Evolutionary conservation across 2,888 invertebrate species (phyloP).

Genomic region (Theretra japonica): DNA sequence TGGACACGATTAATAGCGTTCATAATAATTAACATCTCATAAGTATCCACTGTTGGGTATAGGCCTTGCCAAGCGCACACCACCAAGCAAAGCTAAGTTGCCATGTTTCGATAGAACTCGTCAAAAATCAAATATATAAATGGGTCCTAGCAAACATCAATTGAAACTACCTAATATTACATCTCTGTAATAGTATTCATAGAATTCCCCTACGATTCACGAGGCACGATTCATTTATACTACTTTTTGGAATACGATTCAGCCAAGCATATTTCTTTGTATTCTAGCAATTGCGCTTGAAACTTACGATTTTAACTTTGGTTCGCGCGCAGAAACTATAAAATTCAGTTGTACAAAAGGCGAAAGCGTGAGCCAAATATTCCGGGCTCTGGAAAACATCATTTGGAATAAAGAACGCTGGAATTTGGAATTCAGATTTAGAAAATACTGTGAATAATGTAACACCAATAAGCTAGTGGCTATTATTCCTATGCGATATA

Average conservation of each 20-base stretch:
- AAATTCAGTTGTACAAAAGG: conserved; percentile 11
- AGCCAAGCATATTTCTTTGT: conserved; percentile 17
- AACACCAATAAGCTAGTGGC: no score
- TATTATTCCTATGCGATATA: no score
- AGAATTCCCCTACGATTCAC: conserved; percentile 1
- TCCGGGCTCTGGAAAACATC: not conserved
- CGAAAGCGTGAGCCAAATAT: not conserved
- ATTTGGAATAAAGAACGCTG: not conserved
- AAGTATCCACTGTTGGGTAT: no score
- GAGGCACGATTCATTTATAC: not conserved
- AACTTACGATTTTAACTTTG: conserved; percentile 19
- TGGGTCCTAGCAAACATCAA: not conserved
- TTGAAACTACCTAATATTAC: not conserved
- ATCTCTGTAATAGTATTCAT: conserved; percentile 1
- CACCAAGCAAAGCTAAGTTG: no score
- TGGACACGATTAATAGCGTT: no score
- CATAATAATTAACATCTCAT: no score
- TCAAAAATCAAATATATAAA: not conserved
- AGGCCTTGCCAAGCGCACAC: no score
- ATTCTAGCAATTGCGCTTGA: conserved; percentile 14
- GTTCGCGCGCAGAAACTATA: conserved; percentile 21
- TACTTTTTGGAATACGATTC: conserved; percentile 3
- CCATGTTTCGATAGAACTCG: no score
- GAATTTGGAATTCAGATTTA: not conserved
- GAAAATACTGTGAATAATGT: no score